A percentile compares a stretch with the other conserved stretches of the same genome.
These are phyloP conservation scores for Musca domestica DNA, from an alignment of 1,140 invertebrate species.

Conservation along the genomic window DNA sequence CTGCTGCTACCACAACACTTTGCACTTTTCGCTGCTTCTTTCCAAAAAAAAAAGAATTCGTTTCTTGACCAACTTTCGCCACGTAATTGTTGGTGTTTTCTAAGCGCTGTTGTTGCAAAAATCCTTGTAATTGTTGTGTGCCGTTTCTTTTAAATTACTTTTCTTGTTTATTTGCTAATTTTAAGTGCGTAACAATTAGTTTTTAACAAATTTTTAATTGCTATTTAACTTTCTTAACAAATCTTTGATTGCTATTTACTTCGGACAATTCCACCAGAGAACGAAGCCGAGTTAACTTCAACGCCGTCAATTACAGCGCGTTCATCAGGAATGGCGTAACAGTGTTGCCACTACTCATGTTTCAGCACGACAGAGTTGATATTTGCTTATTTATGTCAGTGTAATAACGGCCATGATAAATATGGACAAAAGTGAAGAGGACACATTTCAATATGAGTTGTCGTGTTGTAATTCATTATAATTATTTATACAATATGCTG, in stretches of 20 bases:
- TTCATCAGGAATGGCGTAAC: too few species aligned
- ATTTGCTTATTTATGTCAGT: too few species aligned
- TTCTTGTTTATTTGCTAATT: conserved; percentile 17
- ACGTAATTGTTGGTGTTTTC: conserved; percentile 12
- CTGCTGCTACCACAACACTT: conserved; percentile 6
- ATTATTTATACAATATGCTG: too few species aligned
- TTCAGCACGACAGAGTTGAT: too few species aligned
- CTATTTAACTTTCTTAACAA: conserved; percentile 17
- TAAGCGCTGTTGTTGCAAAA: not conserved
- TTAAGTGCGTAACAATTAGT: conserved; percentile 17
- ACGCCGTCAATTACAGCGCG: too few species aligned
- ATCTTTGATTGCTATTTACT: conserved; percentile 14
- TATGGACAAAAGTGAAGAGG: too few species aligned
- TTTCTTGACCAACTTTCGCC: conserved; percentile 18
- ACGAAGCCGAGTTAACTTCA: too few species aligned
- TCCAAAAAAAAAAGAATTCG: not conserved
- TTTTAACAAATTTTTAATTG: conserved; percentile 21
- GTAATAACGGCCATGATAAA: too few species aligned
- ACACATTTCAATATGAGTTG: too few species aligned
- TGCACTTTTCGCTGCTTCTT: conserved; percentile 9
- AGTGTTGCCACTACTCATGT: too few species aligned
- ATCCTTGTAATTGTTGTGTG: not conserved
- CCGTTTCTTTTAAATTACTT: conserved; percentile 6
- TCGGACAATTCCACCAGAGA: conserved; percentile 1
- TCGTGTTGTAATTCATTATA: too few species aligned